Base-by-base conservation (phyloP, 2,888 invertebrate species). In the Phyllotreta cruciferae region DNA sequence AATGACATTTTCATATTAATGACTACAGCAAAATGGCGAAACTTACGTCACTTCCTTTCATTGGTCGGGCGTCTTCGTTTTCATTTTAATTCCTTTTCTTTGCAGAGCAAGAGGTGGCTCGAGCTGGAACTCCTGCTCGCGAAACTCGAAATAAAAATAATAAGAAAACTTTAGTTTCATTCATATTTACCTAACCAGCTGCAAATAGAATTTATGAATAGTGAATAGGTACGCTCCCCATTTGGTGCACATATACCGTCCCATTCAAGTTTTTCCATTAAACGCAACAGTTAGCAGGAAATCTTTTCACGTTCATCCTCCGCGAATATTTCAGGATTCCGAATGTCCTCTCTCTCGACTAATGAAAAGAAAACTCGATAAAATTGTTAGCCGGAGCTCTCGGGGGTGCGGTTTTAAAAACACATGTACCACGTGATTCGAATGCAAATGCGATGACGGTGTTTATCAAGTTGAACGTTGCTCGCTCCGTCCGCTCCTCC, bases 371-470 rank as follows among this genome's bases (percentile, higher is more conserved):
- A 56, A 53, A 45, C 42, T 52, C 47, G 56, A 64, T 56, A 57
- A 64, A 66, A 66, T 63, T 64, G 66, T 62, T 55, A 58, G 60
- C 58, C 41, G 41, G 44, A 64, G 63, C 67, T 64, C 66, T 24
- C 24, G 24, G 24, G 24, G 24, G 24, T 24, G 24, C 24, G 24
- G 66, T 66, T 71, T 70, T 70, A 72, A 71, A 71, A 71, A 71
- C 73, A 73, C 71, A 73, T 77, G 77, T 77, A 78, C 74, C 73
- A 74, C 74, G 75, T 73, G 77, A 79, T 80, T 80, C 78, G 78
- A 72, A 80, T 80, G 80, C 79, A 80, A 80, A 80, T 80, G 77
- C 73, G 75, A 78, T 77, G 78, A 74, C 73, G 74, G 76, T 78
- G 79, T 79, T 79, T 79, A 79, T 80, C 80, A 79, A 78, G 78